Conservation (phyloP, 2,797 vertebrate species). For the Octomys mimax region DNA sequence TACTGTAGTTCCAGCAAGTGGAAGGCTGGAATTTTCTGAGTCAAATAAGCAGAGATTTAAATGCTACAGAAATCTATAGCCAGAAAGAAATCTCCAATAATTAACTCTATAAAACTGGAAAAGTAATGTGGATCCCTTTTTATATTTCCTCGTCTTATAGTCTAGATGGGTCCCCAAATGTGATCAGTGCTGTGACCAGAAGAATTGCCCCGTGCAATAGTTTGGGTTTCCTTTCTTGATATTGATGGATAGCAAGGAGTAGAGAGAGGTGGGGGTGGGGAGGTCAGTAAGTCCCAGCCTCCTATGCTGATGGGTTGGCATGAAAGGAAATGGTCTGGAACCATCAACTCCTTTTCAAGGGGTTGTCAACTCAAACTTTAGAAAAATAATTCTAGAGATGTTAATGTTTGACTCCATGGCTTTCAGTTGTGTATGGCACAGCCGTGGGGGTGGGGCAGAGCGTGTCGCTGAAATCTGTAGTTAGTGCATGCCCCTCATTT, state of each 20-base stretch:
- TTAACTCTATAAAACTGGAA: background rate
- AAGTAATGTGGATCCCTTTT: background rate
- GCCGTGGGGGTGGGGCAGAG: constrained; percentile 50
- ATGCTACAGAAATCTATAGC: constrained; percentile 5
- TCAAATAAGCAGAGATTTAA: constrained; percentile 41
- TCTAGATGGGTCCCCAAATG: background rate
- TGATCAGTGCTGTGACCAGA: background rate
- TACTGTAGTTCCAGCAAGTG: background rate
- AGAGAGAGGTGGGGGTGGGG: background rate
- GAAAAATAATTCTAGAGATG: constrained; percentile 63
- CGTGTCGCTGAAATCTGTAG: constrained; percentile 75
- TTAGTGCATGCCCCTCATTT: constrained; percentile 60
- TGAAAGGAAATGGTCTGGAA: constrained; percentile 28
- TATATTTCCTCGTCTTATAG: background rate
- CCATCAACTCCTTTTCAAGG: background rate
- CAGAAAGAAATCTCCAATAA: background rate
- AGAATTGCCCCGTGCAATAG: background rate
- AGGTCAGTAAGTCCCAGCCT: background rate
- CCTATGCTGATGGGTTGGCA: background rate
- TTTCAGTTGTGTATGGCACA: constrained; percentile 37
- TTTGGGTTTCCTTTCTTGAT: constrained; percentile 31
- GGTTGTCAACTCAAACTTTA: constrained; percentile 53
- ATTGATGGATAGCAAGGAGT: background rate
- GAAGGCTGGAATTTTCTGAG: constrained; percentile 12
- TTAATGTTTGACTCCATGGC: constrained; percentile 70